Percentiles rank a stretch among this genome's conserved stretches.
phyloP scores from a whole-genome alignment of 2,113 vertebrate genomes.

The Gasterosteus nipponicus region DNA sequence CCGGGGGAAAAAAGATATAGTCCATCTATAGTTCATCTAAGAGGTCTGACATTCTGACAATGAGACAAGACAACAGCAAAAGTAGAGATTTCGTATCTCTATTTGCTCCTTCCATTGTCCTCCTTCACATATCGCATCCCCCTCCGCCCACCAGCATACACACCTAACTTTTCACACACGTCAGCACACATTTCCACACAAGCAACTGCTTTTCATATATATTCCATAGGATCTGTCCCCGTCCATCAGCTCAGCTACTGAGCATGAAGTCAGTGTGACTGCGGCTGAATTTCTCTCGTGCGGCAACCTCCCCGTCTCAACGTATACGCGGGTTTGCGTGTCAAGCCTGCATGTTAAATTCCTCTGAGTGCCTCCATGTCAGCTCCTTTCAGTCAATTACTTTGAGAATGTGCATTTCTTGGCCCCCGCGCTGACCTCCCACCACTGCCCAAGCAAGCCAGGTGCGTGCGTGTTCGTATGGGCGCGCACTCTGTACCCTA shows the following conservation, averaged over 20 bases:
- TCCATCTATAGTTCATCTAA: no score
- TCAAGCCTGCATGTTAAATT: conserved; percentile 47
- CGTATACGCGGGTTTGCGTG: conserved; percentile 38
- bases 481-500: not conserved
- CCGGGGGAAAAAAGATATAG: not conserved
- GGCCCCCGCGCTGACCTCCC: conserved; percentile 26
- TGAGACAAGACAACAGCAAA: not conserved
- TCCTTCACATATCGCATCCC: not conserved
- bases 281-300: conserved; percentile 8
- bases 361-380: conserved; percentile 52
- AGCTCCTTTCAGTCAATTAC: conserved; percentile 45
- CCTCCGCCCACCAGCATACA: not conserved
- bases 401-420: conserved; percentile 29
- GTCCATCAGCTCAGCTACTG: not conserved
- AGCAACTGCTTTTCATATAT: conserved; percentile 2
- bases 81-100: not conserved
- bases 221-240: conserved; percentile 44
- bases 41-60: not conserved
- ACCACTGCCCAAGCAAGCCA: conserved; percentile 8
- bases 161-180: not conserved
- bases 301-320: conserved; percentile 38
- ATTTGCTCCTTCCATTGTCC: not conserved
- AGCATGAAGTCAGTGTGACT: not conserved
- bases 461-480: conserved; percentile 7
- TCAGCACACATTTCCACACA: conserved; percentile 25